A percentile compares a stretch with the other conserved stretches of the same genome.
Evolutionary conservation across 2,888 invertebrate species (phyloP).

Genomic region (Erebia aethiops): DNA sequence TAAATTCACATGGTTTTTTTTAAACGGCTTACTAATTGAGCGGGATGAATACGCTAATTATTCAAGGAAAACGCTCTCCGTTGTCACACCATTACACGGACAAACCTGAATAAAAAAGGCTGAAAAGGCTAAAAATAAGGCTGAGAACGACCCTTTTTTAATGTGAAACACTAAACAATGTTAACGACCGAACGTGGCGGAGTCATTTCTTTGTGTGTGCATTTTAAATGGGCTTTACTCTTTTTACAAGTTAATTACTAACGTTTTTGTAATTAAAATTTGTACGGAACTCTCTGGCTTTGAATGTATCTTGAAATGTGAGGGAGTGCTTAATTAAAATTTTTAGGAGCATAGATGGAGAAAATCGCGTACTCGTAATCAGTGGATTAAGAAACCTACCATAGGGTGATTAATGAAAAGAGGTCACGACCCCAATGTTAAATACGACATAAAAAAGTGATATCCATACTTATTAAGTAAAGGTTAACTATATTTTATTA

Average conservation of each 20-base stretch:
- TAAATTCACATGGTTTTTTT: slow-evolving; percentile 35
- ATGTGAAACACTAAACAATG: slow-evolving; percentile 21
- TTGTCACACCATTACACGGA: slow-evolving; percentile 46
- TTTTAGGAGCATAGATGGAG: not conserved
- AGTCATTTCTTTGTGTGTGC: slow-evolving; percentile 20
- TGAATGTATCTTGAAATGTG: not conserved
- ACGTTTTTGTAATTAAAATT: slow-evolving; percentile 5
- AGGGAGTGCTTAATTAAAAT: too few relatives aligned
- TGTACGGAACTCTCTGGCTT: not conserved
- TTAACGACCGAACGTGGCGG: slow-evolving; percentile 19
- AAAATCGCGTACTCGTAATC: too few relatives aligned
- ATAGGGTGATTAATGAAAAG: too few relatives aligned
- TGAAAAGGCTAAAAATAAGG: slow-evolving; percentile 5
- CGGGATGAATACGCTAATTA: slow-evolving; percentile 21
- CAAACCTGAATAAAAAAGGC: slow-evolving; percentile 31
- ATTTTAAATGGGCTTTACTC: slow-evolving; percentile 13
- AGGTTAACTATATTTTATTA: too few relatives aligned
- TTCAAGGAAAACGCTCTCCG: slow-evolving; percentile 43
- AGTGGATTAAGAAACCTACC: too few relatives aligned
- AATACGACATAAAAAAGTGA: too few relatives aligned
- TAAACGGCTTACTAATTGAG: slow-evolving; percentile 22
- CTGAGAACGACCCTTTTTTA: slow-evolving; percentile 19
- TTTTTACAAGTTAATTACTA: slow-evolving; percentile 16
- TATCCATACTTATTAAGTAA: too few relatives aligned
- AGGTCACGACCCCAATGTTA: too few relatives aligned